Percentiles rank a stretch among this genome's conserved stretches.
Evolutionary conservation across 2,113 vertebrate genomes (phyloP).

Genomic region (Leucosticte australis): DNA sequence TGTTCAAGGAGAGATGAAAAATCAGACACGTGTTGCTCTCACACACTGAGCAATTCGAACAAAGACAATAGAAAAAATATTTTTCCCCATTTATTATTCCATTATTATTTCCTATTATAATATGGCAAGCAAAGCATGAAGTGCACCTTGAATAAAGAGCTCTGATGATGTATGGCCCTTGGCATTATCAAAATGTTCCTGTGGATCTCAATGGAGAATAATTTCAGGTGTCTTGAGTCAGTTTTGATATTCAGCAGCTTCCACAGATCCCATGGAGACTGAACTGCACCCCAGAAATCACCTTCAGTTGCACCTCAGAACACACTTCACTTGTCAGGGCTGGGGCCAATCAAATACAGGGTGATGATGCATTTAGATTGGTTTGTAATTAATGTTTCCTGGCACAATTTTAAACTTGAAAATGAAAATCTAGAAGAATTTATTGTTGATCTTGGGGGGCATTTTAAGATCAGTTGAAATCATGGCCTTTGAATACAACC

Average conservation of each 20-base stretch:
- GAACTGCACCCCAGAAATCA: neutral
- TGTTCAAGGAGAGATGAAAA: slow-evolving; percentile 40
- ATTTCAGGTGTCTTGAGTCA: neutral
- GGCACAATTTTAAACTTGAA: neutral
- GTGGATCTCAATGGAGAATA: neutral
- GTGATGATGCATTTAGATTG: neutral
- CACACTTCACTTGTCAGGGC: neutral
- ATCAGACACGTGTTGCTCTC: slow-evolving; percentile 43
- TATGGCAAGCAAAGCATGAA: neutral
- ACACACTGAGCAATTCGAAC: neutral
- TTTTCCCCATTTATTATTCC: neutral
- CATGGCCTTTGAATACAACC: neutral
- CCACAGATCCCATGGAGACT: neutral
- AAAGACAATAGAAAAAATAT: neutral
- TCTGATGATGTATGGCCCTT: neutral
- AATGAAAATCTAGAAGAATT: neutral
- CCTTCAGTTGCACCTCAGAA: neutral
- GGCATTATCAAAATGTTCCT: neutral
- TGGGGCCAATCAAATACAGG: fast-evolving
- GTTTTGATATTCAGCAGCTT: neutral
- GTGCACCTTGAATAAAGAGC: neutral
- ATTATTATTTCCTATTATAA: neutral
- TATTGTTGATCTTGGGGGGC: neutral
- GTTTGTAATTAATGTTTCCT: neutral
- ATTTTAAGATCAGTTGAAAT: neutral